phyloP scores from a whole-genome alignment of 2,797 vertebrate genomes.

The Epinephelus coioides region DNA sequence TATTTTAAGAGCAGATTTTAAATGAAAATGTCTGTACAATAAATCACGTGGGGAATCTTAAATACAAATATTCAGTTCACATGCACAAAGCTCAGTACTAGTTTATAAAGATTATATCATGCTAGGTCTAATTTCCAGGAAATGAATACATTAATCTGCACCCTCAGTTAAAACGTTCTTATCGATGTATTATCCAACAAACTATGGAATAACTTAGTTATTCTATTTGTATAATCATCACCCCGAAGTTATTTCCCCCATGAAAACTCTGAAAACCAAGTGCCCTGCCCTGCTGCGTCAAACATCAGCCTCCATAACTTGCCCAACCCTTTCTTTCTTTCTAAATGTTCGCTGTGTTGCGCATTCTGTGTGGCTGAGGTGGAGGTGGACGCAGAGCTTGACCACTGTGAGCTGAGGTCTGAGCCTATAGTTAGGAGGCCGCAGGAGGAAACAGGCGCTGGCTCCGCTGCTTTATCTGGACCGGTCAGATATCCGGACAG shows the following conservation, averaged over 20 bases:
- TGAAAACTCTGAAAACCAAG: neutral
- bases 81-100: neutral
- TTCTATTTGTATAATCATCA: neutral
- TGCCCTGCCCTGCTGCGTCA: neutral
- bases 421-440: constrained; percentile 57
- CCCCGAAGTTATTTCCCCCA: neutral
- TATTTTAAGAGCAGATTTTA: neutral
- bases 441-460: constrained; percentile 91
- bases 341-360: neutral
- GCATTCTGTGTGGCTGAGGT: constrained; percentile 23
- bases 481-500: constrained; percentile 96
- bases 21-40: neutral
- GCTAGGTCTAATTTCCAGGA: constrained; percentile 7
- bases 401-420: constrained; percentile 57
- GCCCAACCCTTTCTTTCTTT: constrained; percentile 10
- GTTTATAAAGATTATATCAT: constrained; percentile 14
- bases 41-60: too few species aligned
- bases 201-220: neutral
- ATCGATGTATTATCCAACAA: neutral
- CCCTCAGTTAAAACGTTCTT: neutral
- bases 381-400: constrained; percentile 51
- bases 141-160: neutral
- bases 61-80: neutral
- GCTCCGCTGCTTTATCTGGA: constrained; percentile 94
- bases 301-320: constrained; percentile 36